Percentiles rank a stretch among this genome's conserved stretches.
Conservation (phyloP, 1,140 invertebrate genomes). For the Sipha flava region DNA sequence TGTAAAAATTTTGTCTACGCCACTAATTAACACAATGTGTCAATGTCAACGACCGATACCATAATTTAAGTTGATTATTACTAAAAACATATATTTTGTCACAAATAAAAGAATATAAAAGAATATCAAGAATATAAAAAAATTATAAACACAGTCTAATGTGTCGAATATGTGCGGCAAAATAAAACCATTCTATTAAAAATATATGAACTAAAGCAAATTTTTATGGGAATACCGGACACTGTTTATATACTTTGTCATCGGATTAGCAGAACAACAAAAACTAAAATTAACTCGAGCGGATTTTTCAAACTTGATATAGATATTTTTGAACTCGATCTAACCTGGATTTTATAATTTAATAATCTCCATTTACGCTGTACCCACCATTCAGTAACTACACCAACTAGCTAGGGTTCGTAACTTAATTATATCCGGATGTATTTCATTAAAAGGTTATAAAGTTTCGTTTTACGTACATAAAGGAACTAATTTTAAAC, state of each 20-base stretch:
- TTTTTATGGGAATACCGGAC: too few relatives aligned
- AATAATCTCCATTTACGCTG: neutral
- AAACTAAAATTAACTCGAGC: neutral
- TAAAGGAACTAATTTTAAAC: conserved; percentile 18
- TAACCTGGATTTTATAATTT: conserved; percentile 6
- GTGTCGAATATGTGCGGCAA: too few relatives aligned
- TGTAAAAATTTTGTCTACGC: too few relatives aligned
- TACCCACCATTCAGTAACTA: neutral
- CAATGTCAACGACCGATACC: too few relatives aligned
- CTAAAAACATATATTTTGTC: too few relatives aligned
- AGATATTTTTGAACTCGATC: neutral
- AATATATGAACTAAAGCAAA: too few relatives aligned
- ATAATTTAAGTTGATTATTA: too few relatives aligned
- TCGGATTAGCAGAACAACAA: neutral
- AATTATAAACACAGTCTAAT: too few relatives aligned
- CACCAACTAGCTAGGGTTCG: neutral
- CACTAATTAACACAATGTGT: too few relatives aligned
- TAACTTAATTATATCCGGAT: conserved; percentile 23
- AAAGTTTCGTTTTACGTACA: conserved; percentile 8
- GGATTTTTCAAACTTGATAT: neutral
- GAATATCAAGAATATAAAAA: too few relatives aligned
- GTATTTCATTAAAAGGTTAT: conserved; percentile 13
- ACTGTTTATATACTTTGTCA: neutral
- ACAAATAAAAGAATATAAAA: too few relatives aligned
- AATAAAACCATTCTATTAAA: too few relatives aligned